Percentiles rank a stretch among this genome's conserved stretches.
phyloP scores from a whole-genome alignment of 2,888 invertebrate genomes.

The Ophion ventricosus region DNA sequence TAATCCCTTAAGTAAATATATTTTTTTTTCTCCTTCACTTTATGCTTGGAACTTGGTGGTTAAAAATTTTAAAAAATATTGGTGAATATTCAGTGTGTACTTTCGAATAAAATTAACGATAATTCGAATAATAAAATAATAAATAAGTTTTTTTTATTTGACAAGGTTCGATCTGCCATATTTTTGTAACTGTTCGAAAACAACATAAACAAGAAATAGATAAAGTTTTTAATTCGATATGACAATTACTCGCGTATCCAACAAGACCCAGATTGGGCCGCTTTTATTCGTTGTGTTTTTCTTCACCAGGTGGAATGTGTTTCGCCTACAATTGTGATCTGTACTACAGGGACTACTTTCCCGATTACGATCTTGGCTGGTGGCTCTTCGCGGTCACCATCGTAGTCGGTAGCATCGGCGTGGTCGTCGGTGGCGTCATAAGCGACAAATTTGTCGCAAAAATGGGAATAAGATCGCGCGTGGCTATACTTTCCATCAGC shows the following conservation, averaged over 20 bases:
- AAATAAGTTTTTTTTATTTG: no score
- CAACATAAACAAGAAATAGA: no score
- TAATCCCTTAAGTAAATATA: no score
- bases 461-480: constrained; percentile 93
- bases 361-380: constrained; percentile 95
- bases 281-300: not conserved
- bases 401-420: constrained; percentile 92
- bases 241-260: not conserved
- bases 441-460: constrained; percentile 95
- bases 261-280: not conserved
- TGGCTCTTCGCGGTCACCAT: constrained; percentile 95
- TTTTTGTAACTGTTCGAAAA: no score
- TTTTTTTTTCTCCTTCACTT: no score
- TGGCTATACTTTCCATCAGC: constrained; percentile 91
- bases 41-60: no score
- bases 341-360: constrained; percentile 94
- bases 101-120: no score
- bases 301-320: constrained; percentile 90
- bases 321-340: constrained; percentile 96
- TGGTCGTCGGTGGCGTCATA: constrained; percentile 90
- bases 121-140: no score
- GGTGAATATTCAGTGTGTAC: no score
- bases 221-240: no score
- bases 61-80: no score
- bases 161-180: no score